A percentile compares a stretch with the other conserved stretches of the same genome.
phyloP scores from a whole-genome alignment of 1,140 invertebrate species.

The Coenobita brevimanus region DNA sequence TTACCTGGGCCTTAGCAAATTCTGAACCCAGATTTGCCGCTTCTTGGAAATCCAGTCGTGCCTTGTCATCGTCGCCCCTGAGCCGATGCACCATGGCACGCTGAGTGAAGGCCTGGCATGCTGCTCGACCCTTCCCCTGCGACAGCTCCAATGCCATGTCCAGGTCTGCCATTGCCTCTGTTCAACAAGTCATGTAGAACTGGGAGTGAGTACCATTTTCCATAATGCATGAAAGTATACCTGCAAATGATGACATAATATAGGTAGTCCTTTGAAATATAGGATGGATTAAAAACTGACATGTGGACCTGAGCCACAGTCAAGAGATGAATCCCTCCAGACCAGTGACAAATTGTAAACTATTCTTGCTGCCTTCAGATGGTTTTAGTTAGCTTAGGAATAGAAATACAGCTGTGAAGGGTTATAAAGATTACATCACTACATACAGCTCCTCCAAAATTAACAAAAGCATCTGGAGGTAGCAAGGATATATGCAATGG shows the following conservation, averaged over 20 bases:
- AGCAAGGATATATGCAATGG: too few species aligned
- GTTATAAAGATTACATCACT: too few species aligned
- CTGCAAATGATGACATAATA: background rate
- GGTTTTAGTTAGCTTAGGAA: too few species aligned
- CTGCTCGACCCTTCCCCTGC: slow-evolving; percentile 78
- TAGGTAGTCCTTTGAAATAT: too few species aligned
- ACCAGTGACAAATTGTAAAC: too few species aligned
- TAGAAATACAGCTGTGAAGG: too few species aligned
- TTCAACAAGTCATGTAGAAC: slow-evolving; percentile 74
- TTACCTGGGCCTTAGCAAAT: slow-evolving; percentile 86
- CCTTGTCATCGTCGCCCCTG: slow-evolving; percentile 78
- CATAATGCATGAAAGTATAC: background rate
- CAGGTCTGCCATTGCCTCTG: slow-evolving; percentile 86
- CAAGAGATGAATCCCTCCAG: too few species aligned
- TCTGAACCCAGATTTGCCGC: slow-evolving; percentile 84
- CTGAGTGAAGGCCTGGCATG: slow-evolving; percentile 86
- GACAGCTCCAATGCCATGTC: slow-evolving; percentile 82
- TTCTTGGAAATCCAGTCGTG: slow-evolving; percentile 81
- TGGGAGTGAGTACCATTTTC: background rate
- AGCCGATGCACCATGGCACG: slow-evolving; percentile 82
- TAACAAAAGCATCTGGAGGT: too few species aligned
- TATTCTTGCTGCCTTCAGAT: too few species aligned
- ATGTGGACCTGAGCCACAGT: too few species aligned
- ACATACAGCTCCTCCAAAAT: too few species aligned
- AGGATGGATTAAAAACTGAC: too few species aligned